Base-by-base conservation (phyloP, 2,888 invertebrate genomes). In the Noctua pronuba region DNA sequence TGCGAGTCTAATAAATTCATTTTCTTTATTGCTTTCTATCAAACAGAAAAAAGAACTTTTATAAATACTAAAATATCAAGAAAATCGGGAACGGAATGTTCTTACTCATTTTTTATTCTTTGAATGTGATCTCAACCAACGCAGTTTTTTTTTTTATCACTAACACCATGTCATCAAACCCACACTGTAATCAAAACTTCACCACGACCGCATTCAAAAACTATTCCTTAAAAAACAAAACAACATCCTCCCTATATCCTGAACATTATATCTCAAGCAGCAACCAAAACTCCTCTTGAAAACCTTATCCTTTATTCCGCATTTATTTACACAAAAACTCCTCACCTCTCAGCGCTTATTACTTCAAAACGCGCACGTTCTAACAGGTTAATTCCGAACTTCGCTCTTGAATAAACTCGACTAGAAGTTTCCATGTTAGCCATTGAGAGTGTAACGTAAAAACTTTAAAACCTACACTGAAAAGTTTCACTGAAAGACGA, bases 301-400 rank as follows among this genome's bases (percentile, higher is more conserved):
- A 70, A 70, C 49, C 31, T 71, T 71, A 71, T 49, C 58, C 72
- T 76, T 67, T 73, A 62, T 73, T 58, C 52, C 41, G 35, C 62
- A 70, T 74, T 72, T 72, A 49, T 62, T 71, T 41, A 21, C 49
- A 58, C 65, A 75, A 79, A 72, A 86, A 49, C 58, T 55, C 62
- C 31, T 28, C n/a, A 44, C 49, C 52, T 77, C 28, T 31, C 38
- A 60, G 62, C 55, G 46, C 68, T 83, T 88, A 85, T 80, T 81
- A 73, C 74, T 84, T 81, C 84, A 86, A 83, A 83, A 83, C 83
- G 77, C 55, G 64, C 67, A 72, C 73, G 74, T 83, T 55, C 88
- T 88, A 91, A 91, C 91, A 91, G 93, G 93, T 92, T 93, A 93
- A 94, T 93, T 93, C 91, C 80, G 84, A 92, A 92, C 88, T 93